These are phyloP conservation scores for Stylophora pistillata DNA, from an alignment of 64 coral and sea anemone species.

Conservation along the genomic window DNA sequence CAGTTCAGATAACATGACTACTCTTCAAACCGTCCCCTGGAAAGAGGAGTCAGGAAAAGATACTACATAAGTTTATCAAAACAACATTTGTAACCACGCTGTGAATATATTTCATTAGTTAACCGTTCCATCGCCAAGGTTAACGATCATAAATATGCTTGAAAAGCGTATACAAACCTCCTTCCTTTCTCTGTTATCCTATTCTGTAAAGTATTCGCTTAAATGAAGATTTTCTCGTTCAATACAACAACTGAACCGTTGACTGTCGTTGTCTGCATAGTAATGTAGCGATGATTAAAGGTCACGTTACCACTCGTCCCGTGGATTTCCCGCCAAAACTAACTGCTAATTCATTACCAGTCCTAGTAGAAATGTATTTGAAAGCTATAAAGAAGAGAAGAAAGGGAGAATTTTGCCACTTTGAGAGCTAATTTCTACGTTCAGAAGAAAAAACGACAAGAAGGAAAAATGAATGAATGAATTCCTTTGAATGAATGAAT, in stretches of 20 bases:
- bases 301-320: not conserved
- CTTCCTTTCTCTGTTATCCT: not conserved
- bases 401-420: no score
- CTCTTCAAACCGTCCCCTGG: no score
- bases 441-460: no score
- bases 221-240: not conserved
- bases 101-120: not conserved
- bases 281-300: not conserved
- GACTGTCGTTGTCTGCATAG: not conserved
- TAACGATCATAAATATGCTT: not conserved
- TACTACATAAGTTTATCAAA: no score
- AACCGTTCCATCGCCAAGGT: not conserved
- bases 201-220: not conserved
- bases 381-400: no score
- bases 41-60: no score
- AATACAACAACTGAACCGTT: not conserved
- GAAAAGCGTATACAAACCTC: not conserved
- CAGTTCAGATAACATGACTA: no score
- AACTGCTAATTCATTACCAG: not conserved
- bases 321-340: not conserved
- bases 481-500: no score
- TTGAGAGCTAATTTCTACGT: no score
- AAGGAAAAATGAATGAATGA: no score
- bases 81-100: no score
- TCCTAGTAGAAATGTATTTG: not conserved